Conservation (phyloP, 2,113 vertebrate species). For the Odocoileus hemionus region DNA sequence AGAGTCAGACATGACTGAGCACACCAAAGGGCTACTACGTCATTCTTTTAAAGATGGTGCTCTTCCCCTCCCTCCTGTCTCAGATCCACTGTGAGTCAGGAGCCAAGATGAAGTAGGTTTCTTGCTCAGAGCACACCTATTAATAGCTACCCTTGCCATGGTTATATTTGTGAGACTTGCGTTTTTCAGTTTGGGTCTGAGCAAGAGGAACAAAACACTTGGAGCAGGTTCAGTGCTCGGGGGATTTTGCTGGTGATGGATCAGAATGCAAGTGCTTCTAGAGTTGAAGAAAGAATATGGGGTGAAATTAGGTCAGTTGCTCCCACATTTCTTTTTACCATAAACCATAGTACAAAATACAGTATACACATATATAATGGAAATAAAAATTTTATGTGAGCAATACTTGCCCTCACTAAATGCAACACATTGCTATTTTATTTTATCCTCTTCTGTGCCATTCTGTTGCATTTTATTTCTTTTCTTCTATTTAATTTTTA, state of each 20-base stretch:
- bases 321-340: neutral
- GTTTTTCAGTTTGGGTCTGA: neutral
- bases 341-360: neutral
- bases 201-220: neutral
- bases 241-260: neutral
- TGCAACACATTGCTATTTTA: neutral
- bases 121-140: neutral
- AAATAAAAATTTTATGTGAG: constrained; percentile 19
- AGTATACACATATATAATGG: neutral
- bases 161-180: neutral
- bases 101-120: neutral
- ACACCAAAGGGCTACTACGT: neutral
- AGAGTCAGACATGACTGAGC: too few species aligned
- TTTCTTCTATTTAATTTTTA: neutral
- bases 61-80: neutral
- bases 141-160: neutral
- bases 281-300: neutral
- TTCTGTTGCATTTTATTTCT: neutral
- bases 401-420: neutral
- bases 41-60: neutral
- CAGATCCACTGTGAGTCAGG: neutral
- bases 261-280: neutral
- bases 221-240: neutral
- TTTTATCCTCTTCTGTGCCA: neutral
- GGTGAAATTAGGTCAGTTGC: neutral